phyloP scores from a whole-genome alignment of 1,140 invertebrate genomes.

The Tachypleus tridentatus region DNA sequence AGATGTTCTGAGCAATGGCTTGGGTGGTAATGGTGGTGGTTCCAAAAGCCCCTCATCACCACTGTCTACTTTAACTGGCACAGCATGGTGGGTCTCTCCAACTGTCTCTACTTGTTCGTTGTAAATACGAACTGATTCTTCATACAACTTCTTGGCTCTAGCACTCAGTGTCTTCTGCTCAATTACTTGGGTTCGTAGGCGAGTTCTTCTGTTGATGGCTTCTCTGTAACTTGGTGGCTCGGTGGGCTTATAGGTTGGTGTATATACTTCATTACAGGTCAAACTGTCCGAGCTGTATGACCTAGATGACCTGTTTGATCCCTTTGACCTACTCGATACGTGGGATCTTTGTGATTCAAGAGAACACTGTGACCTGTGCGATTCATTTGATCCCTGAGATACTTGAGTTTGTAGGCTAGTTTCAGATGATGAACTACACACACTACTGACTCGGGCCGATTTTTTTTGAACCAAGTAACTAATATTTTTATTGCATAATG shows the following conservation, averaged over 20 bases:
- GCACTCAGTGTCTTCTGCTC: slow-evolving; percentile 32
- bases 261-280: slow-evolving; percentile 26
- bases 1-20: slow-evolving; percentile 2
- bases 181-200: slow-evolving; percentile 22
- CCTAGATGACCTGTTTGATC: slow-evolving; percentile 24
- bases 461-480: too few species aligned
- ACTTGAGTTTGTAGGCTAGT: slow-evolving; percentile 16
- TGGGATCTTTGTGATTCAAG: too few species aligned
- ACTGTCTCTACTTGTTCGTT: slow-evolving; percentile 22
- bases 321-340: too few species aligned
- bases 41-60: slow-evolving; percentile 8
- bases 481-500: too few species aligned
- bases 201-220: slow-evolving; percentile 28
- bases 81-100: slow-evolving; percentile 22
- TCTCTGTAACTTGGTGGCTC: slow-evolving; percentile 30
- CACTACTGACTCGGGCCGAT: slow-evolving; percentile 22
- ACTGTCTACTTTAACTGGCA: slow-evolving; percentile 17
- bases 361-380: not conserved
- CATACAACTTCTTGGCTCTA: slow-evolving; percentile 34
- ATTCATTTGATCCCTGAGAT: slow-evolving; percentile 1
- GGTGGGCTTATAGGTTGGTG: slow-evolving; percentile 23
- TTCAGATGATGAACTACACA: slow-evolving; percentile 15
- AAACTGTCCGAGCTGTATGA: slow-evolving; percentile 19
- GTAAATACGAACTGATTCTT: slow-evolving; percentile 35
- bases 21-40: slow-evolving; percentile 13